Evolutionary conservation across 1,140 invertebrate genomes (phyloP).

Genomic region (Mamestra configurata): DNA sequence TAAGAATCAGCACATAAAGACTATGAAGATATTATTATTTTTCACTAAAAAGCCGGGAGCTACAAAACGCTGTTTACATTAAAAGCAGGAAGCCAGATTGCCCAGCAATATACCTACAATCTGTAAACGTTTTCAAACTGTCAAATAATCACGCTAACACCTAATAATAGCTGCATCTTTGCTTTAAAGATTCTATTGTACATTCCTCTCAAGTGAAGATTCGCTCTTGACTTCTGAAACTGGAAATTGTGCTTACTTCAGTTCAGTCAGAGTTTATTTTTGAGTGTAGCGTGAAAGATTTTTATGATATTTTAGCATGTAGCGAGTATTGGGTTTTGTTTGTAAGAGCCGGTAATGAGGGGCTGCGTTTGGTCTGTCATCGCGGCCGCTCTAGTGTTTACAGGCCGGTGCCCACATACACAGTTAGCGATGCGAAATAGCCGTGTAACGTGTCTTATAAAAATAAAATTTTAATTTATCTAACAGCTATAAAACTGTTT

Average conservation of each 20-base stretch:
- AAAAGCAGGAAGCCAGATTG: conserved; percentile 86
- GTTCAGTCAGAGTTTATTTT: conserved; percentile 63
- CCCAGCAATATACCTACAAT: conserved; percentile 83
- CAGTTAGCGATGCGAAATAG: conserved; percentile 62
- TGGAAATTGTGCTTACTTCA: conserved; percentile 51
- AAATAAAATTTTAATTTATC: conserved; percentile 58
- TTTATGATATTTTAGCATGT: conserved; percentile 80
- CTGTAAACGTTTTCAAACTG: conserved; percentile 88
- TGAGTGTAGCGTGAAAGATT: conserved; percentile 60
- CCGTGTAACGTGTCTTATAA: conserved; percentile 57
- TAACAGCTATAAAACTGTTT: conserved; percentile 53
- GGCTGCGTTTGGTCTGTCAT: conserved; percentile 79
- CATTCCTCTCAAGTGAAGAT: conserved; percentile 67
- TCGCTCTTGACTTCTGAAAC: conserved; percentile 55
- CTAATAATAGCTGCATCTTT: conserved; percentile 85
- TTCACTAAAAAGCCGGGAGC: conserved; percentile 64
- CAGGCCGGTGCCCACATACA: conserved; percentile 66
- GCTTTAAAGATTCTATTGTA: conserved; percentile 82
- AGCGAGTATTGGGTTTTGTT: conserved; percentile 71
- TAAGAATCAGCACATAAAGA: conserved; percentile 67
- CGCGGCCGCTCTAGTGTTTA: conserved; percentile 77
- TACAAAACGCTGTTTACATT: conserved; percentile 84
- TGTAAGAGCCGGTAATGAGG: conserved; percentile 80
- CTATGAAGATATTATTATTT: conserved; percentile 71
- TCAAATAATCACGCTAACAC: conserved; percentile 86